Evolutionary conservation across 2,888 invertebrate genomes (phyloP).

Genomic region (Drosophila nr. fundita): DNA sequence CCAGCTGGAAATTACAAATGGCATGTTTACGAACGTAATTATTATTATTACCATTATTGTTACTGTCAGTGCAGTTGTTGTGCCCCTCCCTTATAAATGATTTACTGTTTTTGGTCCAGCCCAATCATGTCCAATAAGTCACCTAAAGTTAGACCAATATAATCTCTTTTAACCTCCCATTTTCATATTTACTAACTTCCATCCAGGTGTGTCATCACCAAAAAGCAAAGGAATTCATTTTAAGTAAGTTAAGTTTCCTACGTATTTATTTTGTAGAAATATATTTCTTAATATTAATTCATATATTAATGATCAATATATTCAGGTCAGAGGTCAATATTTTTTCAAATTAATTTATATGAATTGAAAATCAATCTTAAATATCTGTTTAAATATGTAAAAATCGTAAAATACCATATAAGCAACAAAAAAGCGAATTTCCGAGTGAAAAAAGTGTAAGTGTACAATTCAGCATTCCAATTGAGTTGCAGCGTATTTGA

Average conservation of each 20-base stretch:
- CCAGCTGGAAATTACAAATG: not conserved
- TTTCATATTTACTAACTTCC: not conserved
- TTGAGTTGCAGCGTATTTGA: conserved; percentile 17
- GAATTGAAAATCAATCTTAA: not conserved
- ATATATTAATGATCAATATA: not conserved
- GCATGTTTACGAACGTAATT: not conserved
- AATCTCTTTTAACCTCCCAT: not conserved
- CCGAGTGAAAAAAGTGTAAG: not conserved
- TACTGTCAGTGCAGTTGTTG: not conserved
- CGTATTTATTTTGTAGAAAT: not conserved
- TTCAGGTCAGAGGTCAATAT: not conserved
- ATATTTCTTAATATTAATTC: not conserved
- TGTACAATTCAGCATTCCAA: conserved; percentile 25
- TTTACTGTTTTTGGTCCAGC: not conserved
- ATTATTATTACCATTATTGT: not conserved
- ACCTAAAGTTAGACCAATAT: not conserved
- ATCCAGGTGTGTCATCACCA: not conserved
- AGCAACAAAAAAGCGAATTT: not conserved
- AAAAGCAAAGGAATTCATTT: not conserved
- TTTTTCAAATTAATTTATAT: not conserved
- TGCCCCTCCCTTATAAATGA: not conserved
- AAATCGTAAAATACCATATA: not conserved
- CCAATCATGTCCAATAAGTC: not conserved
- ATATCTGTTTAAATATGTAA: not conserved
- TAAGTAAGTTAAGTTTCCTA: not conserved